phyloP scores from a whole-genome alignment of 2,888 invertebrate species.

The Pollenia amentaria region DNA sequence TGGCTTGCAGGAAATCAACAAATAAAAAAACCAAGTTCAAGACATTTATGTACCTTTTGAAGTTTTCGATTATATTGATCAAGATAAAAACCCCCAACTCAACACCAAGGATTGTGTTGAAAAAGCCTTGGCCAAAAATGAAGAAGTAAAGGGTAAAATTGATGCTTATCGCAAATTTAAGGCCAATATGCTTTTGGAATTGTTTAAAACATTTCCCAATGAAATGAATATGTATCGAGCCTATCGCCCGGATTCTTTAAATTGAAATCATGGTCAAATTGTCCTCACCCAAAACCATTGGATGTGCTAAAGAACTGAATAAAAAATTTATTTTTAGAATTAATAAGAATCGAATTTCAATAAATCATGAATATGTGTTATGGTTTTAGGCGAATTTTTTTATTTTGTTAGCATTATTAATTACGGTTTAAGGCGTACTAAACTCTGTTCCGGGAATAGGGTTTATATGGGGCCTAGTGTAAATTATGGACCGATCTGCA shows the following conservation, averaged over 20 bases:
- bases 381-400: too few relatives aligned
- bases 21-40: constrained; percentile 95
- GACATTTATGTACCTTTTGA: constrained; percentile 99
- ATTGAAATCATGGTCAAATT: constrained; percentile 27
- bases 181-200: constrained; percentile 94
- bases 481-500: too few relatives aligned
- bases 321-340: constrained; percentile 41
- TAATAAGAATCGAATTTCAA: constrained; percentile 49
- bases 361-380: too few relatives aligned
- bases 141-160: constrained; percentile 99
- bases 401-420: too few relatives aligned
- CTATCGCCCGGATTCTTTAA: constrained; percentile 86
- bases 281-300: neutral
- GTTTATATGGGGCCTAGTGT: too few relatives aligned
- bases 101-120: constrained; percentile 99
- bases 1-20: constrained; percentile 97
- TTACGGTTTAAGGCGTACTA: too few relatives aligned
- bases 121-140: constrained; percentile 98
- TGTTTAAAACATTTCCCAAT: constrained; percentile 97
- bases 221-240: constrained; percentile 98
- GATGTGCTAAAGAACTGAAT: constrained; percentile 48
- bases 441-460: too few relatives aligned
- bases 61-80: constrained; percentile 99
- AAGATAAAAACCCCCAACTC: constrained; percentile 98
- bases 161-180: constrained; percentile 98